Evolutionary conservation across 2,797 vertebrate species (phyloP), one percentile per base, ranked within the genome.

Genomic region (Sebastes cheni): DNA sequence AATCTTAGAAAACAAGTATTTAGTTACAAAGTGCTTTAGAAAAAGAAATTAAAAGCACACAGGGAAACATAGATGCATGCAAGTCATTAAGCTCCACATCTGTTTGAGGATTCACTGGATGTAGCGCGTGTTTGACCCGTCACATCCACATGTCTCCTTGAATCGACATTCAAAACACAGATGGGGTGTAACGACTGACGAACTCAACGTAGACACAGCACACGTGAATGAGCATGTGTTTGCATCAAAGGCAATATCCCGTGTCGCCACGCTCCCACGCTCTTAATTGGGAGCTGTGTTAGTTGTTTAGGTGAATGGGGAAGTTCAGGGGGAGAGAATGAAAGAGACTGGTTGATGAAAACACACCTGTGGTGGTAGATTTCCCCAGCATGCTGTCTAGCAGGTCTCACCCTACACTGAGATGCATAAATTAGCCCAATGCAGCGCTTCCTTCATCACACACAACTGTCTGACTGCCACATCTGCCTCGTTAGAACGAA

Each of bases 311-410:
- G 85, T 91, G 88, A 90, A 67, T 77, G 77, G 55, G 54, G 76
- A 83, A 65, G 75, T 86, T 87, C 72, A 80, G 29, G 59, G 82
- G 65, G 66, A 79, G 72, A 87, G 82, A 93, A 94, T 95, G 89
- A 94, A 95, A 95, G 92, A 91, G 94, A 95, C 92, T 95, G 72
- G 72, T 30, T 94, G 92, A 95, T 94, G 86, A 89, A 85, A 89
- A 87, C 68, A 78, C 83, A 91, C 91, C 91, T 91, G 86, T 84
- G 72, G 70, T 72, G 64, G 65, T 73, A 92, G 87, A 85, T 88
- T 88, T 87, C 71, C 84, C 75, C 82, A 85, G 82, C 81, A 75
- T 76, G 75, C 78, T 9, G 10, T 87, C 81, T 79, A 67, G 67
- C 71, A 85, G 78, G 76, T 87, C 68, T 88, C 69, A 42, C 30